Base-by-base conservation (phyloP, 1,140 invertebrate species). In the Brachionus paranguensis region DNA sequence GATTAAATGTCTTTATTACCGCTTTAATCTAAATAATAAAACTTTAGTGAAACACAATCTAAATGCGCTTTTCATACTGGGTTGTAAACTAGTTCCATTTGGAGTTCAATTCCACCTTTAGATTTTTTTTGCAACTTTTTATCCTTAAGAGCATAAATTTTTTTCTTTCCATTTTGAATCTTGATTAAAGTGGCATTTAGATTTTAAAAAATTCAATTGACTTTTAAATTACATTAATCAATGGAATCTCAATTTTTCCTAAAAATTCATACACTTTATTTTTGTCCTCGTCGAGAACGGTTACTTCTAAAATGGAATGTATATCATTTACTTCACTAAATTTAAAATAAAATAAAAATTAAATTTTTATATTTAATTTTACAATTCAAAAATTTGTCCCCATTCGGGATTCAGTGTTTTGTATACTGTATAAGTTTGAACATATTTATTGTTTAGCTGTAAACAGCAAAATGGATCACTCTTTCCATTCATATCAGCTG, bases 301-400 rank as follows among this genome's bases (percentile, higher is more conserved):
- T 99, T n/a, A 99, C 91, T 88, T 99, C 96, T 70, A 99, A 89
- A 24, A 96, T 93, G 47, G 95, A 95, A 86, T 98, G 96, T 74
- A 99, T 96, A 88, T 99, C 98, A 88, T 97, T 97, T 0, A 99
- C 94, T 88, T 96, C 95, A 88, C 95, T 97, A 85, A 85, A 84
- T 76, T 20, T 84, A n/a, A 85, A 45, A 37, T 68, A 27, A 47
- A 70, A 12, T 12, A 43, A 29, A 47, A 53, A 5, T 53, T 33
- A n/a, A 29, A 65, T 33, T 37, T 6, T 6, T 6, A 0, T 12
- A 65, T 14, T 17, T 43, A 41, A 37, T 14, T 94, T 94, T 90
- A 96, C 95, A 99, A 98, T 47, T 94, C 96, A 88, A 99, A 99
- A 85, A 98, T 95, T 90, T 99, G 98, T 89, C 98, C 96, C 97